Evolutionary conservation across 2,888 invertebrate genomes (phyloP), one percentile per base, ranked within the genome.

Genomic region (Drosophila demipolita): DNA sequence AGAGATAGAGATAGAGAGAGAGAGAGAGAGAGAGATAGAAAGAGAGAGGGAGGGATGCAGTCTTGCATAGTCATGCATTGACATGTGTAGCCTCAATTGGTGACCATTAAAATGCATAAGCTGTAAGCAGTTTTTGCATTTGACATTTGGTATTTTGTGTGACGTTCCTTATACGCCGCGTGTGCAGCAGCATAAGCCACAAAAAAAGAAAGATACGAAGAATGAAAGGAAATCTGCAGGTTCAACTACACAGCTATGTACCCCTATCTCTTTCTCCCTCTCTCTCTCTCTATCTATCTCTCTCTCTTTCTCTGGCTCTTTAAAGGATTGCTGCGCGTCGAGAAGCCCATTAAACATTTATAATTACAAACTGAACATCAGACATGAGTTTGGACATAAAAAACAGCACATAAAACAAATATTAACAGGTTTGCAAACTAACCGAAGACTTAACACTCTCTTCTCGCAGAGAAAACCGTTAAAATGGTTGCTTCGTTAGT

Each of bases 301-400:
- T 23, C 1, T 48, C 1, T 45, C 23, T 36, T 1, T 15, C 6
- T 36, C 17, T 60, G 35, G 23, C 33, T 57, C 6, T 42, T 20
- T 40, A 36, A 60, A 55, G 65, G 42, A 64, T 33, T 60, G 48
- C 38, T 45, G 35, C 40, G 40, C 45, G 40, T 50, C 55, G 52
- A 54, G 79, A 42, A 66, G 75, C 71, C 73, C 81, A 91, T 91
- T 90, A 91, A 91, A 91, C 82, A 91, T 91, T 91, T 91, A 91
- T 91, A 91, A 91, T 91, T 91, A 86, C 91, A 88, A 75, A 78
- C 67, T 66, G 68, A 55, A 55, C 66, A 67, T 60, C 69, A 55
- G 75, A 64, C 36, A 55, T 52, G 78, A 66, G 67, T 65, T 58
- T 70, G 53, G 42, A 33, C 45, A 45, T 59, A 38, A 58, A 67